Base-by-base conservation (phyloP, 2,888 invertebrate genomes). In the Pogonocherus hispidulus region DNA sequence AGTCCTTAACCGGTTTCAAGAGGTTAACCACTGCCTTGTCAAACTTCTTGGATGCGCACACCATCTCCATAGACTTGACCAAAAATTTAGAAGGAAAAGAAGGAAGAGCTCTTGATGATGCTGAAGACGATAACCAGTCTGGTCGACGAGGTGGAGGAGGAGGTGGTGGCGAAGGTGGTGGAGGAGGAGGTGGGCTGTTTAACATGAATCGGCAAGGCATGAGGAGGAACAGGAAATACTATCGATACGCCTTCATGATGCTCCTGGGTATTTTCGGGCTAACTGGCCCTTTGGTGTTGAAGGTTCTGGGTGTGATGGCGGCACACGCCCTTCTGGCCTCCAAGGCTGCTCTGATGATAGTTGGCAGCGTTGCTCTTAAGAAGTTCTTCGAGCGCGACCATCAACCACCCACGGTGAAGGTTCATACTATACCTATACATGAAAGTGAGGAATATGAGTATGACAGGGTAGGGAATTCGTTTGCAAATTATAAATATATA, bases 261-360 rank as follows among this genome's bases (percentile, higher is more conserved):
- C 74, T 85, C 18, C 70, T 85, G 62, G 84, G 84, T 14, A 82
- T 85, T 57, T 83, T 92, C 83, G 91, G 91, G 76, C 88, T 92
- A 69, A 90, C 91, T 49, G 91, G 91, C 71, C 92, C 92, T 1
- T 86, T 92, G 81, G 90, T 91, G 44, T 85, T 92, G 79, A 92
- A 92, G 85, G 91, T 91, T 22, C 84, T 92, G 72, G 92, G 91
- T 63, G 87, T 91, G 23, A 90, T 92, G 78, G 92, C 92, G 54
- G 91, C 91, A 52, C 91, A 92, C 83, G 92, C 92, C 35, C 86
- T 93, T 71, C 89, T 93, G 70, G 91, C 92, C 75, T 91, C 91
- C 82, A 93, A 93, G 83, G 90, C 92, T 54, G 92, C 92, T 1
- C 84, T 93, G 66, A 91, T 92, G 69, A 92, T 93, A 76, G 91